Evolutionary conservation across 1,140 invertebrate species (phyloP), one percentile per base, ranked within the genome.

Genomic region (Bradynema listronoti): DNA sequence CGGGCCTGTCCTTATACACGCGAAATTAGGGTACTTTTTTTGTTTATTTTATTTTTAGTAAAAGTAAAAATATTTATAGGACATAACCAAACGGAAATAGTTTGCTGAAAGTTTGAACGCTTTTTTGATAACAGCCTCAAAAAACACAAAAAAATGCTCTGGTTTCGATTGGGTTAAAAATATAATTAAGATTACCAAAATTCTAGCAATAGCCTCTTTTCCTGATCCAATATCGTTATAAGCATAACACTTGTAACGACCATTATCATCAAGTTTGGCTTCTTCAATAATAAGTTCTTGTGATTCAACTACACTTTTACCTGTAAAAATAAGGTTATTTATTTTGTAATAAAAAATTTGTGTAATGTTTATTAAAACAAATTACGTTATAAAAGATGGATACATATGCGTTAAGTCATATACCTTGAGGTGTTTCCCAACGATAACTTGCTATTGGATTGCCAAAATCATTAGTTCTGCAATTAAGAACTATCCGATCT

Each of bases 361-460:
- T 39, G 36, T 11, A 39, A 39, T 39, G 11, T 39, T 11, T 19
- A 39, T 11, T 39, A 39, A 19, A 39, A 39, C 11, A 39, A 39
- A 11, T 11, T 39, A 39, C 36, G 11, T 39, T 39, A 39, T 11
- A 19, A 39, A 39, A 39, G 36, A 39, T 39, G 36, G 19, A 11
- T 19, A 39, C 36, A 11, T 39, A 39, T 39, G 36, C 36, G 11
- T 39, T 11, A 39, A 11, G 36, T 11, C 11, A 39, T 39, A n/a
- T n/a, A n/a, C n/a, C n/a, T n/a, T n/a, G n/a, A 19, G 66, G 66
- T 32, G 53, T 54, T 32, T 34, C 55, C 66, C 66, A 69, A 24
- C 56, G 46, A 50, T 50, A 69, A 6, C 25, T 47, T 25, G 66
- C 66, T 43, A 62, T 42, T 22, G 66, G 66, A 59, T 46, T 71